A percentile compares a stretch with the other conserved stretches of the same genome.
phyloP scores from a whole-genome alignment of 2,113 vertebrate genomes.

The Pituophis catenifer region DNA sequence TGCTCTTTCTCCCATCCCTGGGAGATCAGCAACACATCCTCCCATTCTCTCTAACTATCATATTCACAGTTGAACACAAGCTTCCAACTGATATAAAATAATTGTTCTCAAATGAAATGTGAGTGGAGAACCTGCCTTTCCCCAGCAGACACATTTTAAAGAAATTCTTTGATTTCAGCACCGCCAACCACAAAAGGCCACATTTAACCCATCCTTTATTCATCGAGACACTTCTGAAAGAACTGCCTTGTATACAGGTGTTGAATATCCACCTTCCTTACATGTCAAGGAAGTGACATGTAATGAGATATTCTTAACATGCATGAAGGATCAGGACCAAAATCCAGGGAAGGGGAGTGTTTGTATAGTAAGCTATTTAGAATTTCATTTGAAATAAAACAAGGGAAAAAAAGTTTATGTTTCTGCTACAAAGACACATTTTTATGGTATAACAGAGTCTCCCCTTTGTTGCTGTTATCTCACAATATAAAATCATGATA shows the following conservation, averaged over 20 bases:
- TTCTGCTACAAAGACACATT: neutral
- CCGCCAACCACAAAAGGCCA: neutral
- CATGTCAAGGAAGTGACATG: neutral
- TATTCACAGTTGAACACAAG: neutral
- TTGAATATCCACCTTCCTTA: neutral
- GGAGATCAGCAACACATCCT: neutral
- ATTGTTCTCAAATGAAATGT: neutral
- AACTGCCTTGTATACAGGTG: neutral
- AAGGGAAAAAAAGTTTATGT: neutral
- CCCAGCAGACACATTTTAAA: neutral
- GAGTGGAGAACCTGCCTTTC: neutral
- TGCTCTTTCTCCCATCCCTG: neutral
- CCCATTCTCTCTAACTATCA: neutral
- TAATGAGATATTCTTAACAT: neutral
- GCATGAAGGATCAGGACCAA: neutral
- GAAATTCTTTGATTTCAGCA: neutral
- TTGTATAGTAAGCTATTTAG: neutral
- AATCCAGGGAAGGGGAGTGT: neutral
- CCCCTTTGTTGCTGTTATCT: neutral
- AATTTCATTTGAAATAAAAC: slow-evolving; percentile 5
- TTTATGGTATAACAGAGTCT: neutral
- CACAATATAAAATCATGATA: slow-evolving; percentile 11
- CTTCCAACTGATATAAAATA: neutral
- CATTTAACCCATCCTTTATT: neutral
- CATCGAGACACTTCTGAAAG: neutral